Conservation (phyloP, 2,888 invertebrate species). For the Trissoscelio sp. region DNA sequence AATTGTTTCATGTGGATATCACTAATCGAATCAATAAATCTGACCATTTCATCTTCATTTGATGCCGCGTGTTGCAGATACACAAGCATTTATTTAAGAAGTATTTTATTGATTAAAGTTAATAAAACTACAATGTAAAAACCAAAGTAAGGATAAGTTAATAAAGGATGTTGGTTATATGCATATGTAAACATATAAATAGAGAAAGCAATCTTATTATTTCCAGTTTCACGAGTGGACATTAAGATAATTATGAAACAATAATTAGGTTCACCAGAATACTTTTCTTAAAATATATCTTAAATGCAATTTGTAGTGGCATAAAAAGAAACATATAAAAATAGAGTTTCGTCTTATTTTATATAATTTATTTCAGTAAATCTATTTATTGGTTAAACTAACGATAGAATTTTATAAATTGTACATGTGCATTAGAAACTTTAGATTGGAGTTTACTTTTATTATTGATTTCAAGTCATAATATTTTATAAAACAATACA, state of each 20-base stretch:
- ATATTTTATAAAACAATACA: too few species aligned
- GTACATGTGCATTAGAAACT: too few species aligned
- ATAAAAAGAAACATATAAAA: background rate
- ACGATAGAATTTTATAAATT: too few species aligned
- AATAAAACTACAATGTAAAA: constrained; percentile 4
- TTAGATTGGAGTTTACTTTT: too few species aligned
- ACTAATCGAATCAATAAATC: background rate
- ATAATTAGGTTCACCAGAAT: background rate
- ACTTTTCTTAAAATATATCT: background rate
- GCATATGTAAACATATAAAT: background rate
- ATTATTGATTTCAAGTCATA: too few species aligned
- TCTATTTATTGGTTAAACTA: too few species aligned
- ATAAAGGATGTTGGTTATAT: background rate
- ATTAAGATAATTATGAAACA: constrained; percentile 11
- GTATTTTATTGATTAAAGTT: background rate
- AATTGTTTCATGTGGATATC: too few species aligned
- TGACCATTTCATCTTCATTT: background rate
- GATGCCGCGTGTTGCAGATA: background rate
- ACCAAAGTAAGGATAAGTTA: background rate
- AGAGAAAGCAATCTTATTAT: background rate
- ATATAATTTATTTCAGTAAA: too few species aligned
- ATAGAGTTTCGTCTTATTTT: too few species aligned
- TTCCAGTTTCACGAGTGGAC: background rate
- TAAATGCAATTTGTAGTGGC: constrained; percentile 3
- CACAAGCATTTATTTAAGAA: constrained; percentile 2